phyloP scores from a whole-genome alignment of 2,113 vertebrate species.

The Eudyptes chrysolophus region DNA sequence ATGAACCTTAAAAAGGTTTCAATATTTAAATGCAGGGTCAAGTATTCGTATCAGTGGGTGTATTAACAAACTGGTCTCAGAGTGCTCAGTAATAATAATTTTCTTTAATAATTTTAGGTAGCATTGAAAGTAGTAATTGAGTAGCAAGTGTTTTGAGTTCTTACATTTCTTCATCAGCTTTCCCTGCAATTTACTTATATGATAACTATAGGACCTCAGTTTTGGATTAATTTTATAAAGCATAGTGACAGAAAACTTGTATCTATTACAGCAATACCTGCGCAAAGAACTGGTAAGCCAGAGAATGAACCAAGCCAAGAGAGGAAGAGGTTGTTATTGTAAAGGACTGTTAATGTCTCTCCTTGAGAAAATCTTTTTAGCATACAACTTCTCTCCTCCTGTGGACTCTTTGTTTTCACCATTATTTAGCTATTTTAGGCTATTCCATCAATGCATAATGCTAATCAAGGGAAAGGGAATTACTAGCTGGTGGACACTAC shows the following conservation, averaged over 20 bases:
- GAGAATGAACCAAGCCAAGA: neutral
- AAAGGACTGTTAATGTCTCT: neutral
- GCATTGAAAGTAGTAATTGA: neutral
- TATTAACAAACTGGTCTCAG: neutral
- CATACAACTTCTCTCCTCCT: neutral
- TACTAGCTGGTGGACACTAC: neutral
- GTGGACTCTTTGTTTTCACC: neutral
- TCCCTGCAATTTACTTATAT: neutral
- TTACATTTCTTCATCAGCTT: neutral
- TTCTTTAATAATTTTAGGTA: neutral
- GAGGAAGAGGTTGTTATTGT: neutral
- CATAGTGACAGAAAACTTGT: neutral
- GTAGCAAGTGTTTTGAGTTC: neutral
- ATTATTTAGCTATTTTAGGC: neutral
- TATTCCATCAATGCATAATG: neutral
- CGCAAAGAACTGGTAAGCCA: neutral
- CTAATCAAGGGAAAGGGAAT: neutral
- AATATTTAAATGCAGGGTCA: neutral
- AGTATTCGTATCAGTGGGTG: neutral
- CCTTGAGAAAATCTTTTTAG: neutral
- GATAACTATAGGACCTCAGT: neutral
- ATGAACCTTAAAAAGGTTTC: neutral
- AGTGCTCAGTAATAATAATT: neutral
- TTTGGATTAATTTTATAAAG: neutral
- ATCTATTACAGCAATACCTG: neutral